These are phyloP conservation scores for Myanophis thanlyinensis DNA, from an alignment of 2,113 vertebrate genomes.

Conservation along the genomic window DNA sequence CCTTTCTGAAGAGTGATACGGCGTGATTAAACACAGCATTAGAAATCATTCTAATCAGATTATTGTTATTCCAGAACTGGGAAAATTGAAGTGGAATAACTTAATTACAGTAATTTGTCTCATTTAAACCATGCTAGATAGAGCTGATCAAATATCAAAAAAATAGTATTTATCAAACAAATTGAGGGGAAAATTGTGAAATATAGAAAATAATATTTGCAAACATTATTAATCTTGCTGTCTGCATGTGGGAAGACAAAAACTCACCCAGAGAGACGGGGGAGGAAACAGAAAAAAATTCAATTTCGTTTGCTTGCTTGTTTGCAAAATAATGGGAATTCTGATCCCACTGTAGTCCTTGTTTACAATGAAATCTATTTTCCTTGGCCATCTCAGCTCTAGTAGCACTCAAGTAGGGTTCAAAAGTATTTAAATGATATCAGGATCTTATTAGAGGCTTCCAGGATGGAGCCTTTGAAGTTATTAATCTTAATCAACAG, in stretches of 20 bases:
- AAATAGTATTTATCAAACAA: constrained; percentile 25
- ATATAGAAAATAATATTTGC: constrained; percentile 7
- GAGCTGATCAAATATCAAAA: constrained; percentile 24
- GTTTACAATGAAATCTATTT: not conserved
- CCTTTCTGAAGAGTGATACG: not conserved
- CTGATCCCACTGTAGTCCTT: too few species aligned
- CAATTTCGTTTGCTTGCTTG: not conserved
- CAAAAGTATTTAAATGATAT: not conserved
- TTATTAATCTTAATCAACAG: not conserved
- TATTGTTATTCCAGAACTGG: constrained; percentile 13
- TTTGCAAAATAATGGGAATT: not conserved
- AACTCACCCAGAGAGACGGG: not conserved
- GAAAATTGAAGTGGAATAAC: constrained; percentile 20
- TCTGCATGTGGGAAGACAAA: not conserved
- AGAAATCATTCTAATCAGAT: constrained; percentile 24
- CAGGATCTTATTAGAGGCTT: not conserved
- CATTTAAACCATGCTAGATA: constrained; percentile 24
- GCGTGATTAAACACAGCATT: constrained; percentile 13
- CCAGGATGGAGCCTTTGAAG: not conserved
- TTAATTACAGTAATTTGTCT: constrained; percentile 33
- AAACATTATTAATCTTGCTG: constrained; percentile 13
- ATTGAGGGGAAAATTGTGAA: constrained; percentile 16
- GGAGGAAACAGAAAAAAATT: not conserved
- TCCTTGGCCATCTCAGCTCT: not conserved
- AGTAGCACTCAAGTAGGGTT: not conserved